phyloP scores from a whole-genome alignment of 2,113 vertebrate species.

The Lagenorhynchus albirostris region DNA sequence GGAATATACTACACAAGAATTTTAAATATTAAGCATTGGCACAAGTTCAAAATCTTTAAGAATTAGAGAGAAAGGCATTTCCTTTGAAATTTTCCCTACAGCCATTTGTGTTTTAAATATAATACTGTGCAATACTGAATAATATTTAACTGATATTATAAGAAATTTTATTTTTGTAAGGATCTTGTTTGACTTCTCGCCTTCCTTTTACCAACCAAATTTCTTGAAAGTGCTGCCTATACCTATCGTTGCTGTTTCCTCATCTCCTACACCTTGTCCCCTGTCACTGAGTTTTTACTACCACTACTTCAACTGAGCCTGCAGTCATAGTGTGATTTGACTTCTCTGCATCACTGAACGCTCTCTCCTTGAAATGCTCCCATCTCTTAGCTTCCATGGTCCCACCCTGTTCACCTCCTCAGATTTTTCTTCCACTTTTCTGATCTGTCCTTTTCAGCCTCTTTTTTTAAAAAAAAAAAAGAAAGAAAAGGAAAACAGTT shows the following conservation, averaged over 20 bases:
- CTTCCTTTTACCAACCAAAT: neutral
- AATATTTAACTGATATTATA: neutral
- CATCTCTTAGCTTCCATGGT: neutral
- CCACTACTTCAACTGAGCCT: neutral
- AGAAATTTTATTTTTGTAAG: neutral
- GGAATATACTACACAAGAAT: conserved; percentile 32
- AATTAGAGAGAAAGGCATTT: conserved; percentile 28
- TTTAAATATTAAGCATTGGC: conserved; percentile 42
- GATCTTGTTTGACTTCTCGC: neutral
- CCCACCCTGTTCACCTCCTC: neutral
- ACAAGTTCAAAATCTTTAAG: conserved; percentile 48
- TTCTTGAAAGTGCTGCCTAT: neutral
- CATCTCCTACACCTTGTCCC: neutral
- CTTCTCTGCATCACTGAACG: neutral
- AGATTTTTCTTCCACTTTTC: neutral
- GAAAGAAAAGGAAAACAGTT: neutral
- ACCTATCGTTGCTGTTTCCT: too few species aligned
- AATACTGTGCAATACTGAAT: neutral
- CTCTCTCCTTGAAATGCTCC: neutral
- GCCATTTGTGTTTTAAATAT: neutral
- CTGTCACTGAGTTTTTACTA: neutral
- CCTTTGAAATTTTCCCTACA: conserved; percentile 34
- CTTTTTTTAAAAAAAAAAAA: neutral
- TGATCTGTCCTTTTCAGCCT: neutral
- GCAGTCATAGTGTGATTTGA: neutral